phyloP scores from a whole-genome alignment of 2,797 vertebrate species.

The Pangasius larnaudii region DNA sequence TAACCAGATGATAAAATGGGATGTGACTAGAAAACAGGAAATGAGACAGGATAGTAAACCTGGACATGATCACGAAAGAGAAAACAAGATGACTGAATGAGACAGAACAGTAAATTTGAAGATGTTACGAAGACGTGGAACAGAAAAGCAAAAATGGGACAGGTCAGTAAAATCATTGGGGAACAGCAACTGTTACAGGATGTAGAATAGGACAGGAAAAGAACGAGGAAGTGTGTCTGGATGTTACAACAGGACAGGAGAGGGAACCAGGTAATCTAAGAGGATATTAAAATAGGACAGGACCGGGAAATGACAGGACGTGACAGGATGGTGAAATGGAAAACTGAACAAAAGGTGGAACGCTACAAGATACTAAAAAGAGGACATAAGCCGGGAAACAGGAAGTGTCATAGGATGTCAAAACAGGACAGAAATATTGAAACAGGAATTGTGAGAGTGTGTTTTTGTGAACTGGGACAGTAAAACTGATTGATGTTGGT shows the following conservation, averaged over 20 bases:
- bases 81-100: background rate
- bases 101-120: background rate
- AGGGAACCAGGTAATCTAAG: background rate
- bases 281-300: background rate
- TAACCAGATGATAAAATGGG: no score
- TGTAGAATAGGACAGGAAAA: background rate
- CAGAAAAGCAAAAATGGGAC: background rate
- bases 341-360: background rate
- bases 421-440: background rate
- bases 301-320: background rate
- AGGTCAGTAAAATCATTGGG: background rate
- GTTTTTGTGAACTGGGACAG: background rate
- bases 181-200: background rate
- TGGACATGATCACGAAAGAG: background rate
- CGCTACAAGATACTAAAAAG: background rate
- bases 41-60: background rate
- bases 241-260: background rate
- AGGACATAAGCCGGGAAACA: background rate
- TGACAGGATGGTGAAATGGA: background rate
- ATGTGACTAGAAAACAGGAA: background rate
- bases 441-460: background rate
- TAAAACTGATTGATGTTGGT: background rate
- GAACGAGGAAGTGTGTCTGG: background rate
- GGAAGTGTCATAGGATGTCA: background rate
- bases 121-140: background rate